A percentile compares a stretch with the other conserved stretches of the same genome.
These are phyloP conservation scores for Drosophila parvula DNA, from an alignment of 1,140 invertebrate genomes.

Conservation along the genomic window DNA sequence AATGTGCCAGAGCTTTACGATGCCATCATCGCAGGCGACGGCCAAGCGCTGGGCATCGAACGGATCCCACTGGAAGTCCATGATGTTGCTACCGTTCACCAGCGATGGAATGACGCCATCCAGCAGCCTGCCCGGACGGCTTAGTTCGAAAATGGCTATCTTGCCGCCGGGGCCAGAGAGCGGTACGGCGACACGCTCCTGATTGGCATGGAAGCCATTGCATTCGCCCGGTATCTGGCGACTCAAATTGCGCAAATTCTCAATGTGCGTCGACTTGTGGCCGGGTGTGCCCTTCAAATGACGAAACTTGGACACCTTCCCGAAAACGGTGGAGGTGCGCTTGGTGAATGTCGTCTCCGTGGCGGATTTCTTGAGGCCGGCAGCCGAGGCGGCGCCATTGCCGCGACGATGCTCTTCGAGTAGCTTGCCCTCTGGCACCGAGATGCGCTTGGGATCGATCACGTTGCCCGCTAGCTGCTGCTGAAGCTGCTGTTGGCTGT, in stretches of 20 bases:
- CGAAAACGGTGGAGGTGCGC: conserved; percentile 93
- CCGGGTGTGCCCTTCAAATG: conserved; percentile 95
- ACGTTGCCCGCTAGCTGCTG: conserved; percentile 24
- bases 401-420: conserved; percentile 73
- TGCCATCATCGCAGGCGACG: conserved; percentile 96
- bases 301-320: conserved; percentile 95
- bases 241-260: conserved; percentile 95
- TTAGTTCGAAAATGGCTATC: conserved; percentile 93
- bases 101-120: conserved; percentile 92
- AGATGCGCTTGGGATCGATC: conserved; percentile 75
- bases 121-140: conserved; percentile 90
- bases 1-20: conserved; percentile 93
- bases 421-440: conserved; percentile 77
- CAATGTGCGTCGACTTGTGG: conserved; percentile 95
- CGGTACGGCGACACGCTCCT: conserved; percentile 93
- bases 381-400: conserved; percentile 46
- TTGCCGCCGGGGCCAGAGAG: conserved; percentile 94
- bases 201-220: conserved; percentile 96
- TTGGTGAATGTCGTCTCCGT: conserved; percentile 88
- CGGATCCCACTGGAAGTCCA: conserved; percentile 97
- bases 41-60: conserved; percentile 92
- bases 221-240: conserved; percentile 96
- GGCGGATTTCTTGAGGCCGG: conserved; percentile 76
- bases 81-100: conserved; percentile 93
- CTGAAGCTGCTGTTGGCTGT: conserved; percentile 46